Conservation (phyloP, 1,140 invertebrate genomes). For the Drosophila azteca region DNA sequence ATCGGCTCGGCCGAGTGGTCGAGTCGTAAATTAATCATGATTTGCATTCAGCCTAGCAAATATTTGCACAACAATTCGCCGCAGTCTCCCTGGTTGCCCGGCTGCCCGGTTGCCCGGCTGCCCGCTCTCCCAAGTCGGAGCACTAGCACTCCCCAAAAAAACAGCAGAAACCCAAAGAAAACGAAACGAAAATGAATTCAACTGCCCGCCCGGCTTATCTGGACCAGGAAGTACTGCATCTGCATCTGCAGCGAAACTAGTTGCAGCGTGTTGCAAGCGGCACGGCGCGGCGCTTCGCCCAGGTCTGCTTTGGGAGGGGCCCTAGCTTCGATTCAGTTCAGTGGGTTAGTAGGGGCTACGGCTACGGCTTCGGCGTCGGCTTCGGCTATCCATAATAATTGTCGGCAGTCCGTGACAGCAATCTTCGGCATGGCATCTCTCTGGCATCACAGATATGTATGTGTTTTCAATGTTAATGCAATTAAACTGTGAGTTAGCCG, state of each 20-base stretch:
- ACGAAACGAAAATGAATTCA: constrained; percentile 44
- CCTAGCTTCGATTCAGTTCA: constrained; percentile 55
- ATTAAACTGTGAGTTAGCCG: constrained; percentile 28
- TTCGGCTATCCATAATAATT: not conserved
- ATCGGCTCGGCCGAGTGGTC: not conserved
- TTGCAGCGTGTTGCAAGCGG: constrained; percentile 45
- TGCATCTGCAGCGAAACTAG: constrained; percentile 32
- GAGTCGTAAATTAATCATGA: constrained; percentile 51
- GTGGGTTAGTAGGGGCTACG: constrained; percentile 61
- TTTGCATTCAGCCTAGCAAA: constrained; percentile 50
- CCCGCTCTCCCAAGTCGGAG: constrained; percentile 1
- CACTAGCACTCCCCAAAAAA: constrained; percentile 63
- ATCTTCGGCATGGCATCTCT: constrained; percentile 18
- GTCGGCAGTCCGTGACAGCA: not conserved
- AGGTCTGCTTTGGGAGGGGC: constrained; percentile 19
- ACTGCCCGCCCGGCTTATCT: constrained; percentile 58
- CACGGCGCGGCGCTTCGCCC: not conserved
- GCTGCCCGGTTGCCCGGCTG: no score
- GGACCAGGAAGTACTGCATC: constrained; percentile 69
- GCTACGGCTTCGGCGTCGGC: not conserved
- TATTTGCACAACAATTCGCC: constrained; percentile 65
- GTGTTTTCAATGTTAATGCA: constrained; percentile 59
- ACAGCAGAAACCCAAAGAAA: constrained; percentile 16
- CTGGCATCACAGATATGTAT: not conserved
- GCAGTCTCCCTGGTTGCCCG: constrained; percentile 25